Evolutionary conservation across 2,797 vertebrate genomes (phyloP).

Genomic region (Tragelaphus eurycerus): DNA sequence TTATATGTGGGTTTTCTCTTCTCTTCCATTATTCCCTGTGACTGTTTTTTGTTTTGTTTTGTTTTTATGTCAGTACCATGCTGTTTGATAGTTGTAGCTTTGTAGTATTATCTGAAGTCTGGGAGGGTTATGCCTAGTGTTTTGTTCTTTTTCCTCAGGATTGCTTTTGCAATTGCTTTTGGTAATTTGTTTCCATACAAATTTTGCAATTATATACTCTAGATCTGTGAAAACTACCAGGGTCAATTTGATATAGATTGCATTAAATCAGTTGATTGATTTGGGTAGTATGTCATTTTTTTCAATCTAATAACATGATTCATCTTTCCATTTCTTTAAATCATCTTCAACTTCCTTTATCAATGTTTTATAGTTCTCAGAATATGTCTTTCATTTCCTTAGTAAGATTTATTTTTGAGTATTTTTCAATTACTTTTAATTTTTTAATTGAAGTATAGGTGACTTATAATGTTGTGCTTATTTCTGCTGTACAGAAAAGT

Average conservation of each 20-base stretch:
- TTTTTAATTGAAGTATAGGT: not conserved
- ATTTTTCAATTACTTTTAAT: not conserved
- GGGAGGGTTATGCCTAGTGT: not conserved
- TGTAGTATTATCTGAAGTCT: not conserved
- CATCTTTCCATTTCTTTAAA: not conserved
- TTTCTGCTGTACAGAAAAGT: not conserved
- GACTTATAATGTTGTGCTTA: not conserved
- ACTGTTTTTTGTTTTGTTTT: not conserved
- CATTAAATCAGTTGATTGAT: too few relatives aligned
- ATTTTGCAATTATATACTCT: too few relatives aligned
- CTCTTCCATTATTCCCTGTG: not conserved
- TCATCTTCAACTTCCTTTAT: not conserved
- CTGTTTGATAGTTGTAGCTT: not conserved
- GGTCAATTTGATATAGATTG: too few relatives aligned
- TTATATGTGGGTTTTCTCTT: not conserved
- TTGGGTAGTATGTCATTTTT: too few relatives aligned
- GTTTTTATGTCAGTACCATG: not conserved
- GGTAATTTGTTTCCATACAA: too few relatives aligned
- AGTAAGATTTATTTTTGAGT: not conserved
- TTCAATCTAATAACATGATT: too few relatives aligned
- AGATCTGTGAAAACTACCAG: too few relatives aligned
- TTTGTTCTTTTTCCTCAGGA: rapidly evolving
- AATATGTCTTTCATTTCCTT: not conserved
- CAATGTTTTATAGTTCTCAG: not conserved
- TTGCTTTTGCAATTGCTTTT: not conserved